Percentiles rank a stretch among this genome's conserved stretches.
Conservation (phyloP, 2,797 vertebrate genomes). For the Sebastes vulpes region DNA sequence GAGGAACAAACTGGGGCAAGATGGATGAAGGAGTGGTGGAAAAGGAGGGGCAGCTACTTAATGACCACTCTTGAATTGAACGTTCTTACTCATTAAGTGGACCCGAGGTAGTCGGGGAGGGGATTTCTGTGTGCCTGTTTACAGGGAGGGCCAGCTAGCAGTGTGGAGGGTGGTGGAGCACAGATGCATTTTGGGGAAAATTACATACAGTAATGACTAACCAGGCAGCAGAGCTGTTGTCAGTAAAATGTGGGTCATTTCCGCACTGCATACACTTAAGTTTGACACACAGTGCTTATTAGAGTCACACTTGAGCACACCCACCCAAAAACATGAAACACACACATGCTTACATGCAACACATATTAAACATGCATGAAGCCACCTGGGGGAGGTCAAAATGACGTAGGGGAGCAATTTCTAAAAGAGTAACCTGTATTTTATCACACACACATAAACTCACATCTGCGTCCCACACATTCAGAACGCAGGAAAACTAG, state of each 20-base stretch:
- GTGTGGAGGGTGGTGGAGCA: slow-evolving; percentile 25
- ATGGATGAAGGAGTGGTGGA: slow-evolving; percentile 15
- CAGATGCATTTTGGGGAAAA: slow-evolving; percentile 65
- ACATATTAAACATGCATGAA: slow-evolving; percentile 52
- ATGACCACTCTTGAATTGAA: slow-evolving; percentile 31
- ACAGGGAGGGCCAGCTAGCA: background rate
- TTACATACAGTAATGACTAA: slow-evolving; percentile 67
- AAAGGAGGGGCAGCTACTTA: slow-evolving; percentile 16
- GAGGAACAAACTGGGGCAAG: background rate
- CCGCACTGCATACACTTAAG: slow-evolving; percentile 47
- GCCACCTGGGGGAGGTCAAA: slow-evolving; percentile 40
- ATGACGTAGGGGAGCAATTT: slow-evolving; percentile 27
- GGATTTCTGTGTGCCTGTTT: slow-evolving; percentile 25
- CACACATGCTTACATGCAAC: slow-evolving; percentile 38
- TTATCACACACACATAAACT: slow-evolving; percentile 36
- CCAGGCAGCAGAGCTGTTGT: slow-evolving; percentile 36
- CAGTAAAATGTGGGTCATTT: slow-evolving; percentile 67
- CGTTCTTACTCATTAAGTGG: slow-evolving; percentile 15
- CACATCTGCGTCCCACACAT: slow-evolving; percentile 51
- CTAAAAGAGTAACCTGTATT: slow-evolving; percentile 43
- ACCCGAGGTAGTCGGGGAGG: background rate
- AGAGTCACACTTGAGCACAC: slow-evolving; percentile 42
- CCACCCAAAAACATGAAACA: slow-evolving; percentile 32
- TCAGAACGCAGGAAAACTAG: slow-evolving; percentile 1
- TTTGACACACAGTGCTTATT: slow-evolving; percentile 67